phyloP scores from a whole-genome alignment of 2,797 vertebrate genomes.

The Phaenicophaeus curvirostris region DNA sequence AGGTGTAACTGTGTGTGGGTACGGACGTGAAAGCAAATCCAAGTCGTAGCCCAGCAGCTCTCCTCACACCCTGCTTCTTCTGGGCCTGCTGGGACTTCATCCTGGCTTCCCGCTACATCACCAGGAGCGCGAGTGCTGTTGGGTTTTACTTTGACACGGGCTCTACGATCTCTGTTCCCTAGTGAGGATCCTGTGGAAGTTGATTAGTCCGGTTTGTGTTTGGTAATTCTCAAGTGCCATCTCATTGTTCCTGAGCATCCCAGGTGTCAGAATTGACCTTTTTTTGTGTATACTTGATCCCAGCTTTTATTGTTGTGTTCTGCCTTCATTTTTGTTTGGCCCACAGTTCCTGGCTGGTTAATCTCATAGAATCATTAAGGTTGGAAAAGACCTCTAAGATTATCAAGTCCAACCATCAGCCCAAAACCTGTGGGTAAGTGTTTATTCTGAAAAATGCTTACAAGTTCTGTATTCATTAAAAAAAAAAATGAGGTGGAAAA shows the following conservation, averaged over 20 bases:
- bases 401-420: too few relatives aligned
- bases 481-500: background rate
- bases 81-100: background rate
- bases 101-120: rapidly evolving
- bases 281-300: background rate
- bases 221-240: background rate
- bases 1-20: background rate
- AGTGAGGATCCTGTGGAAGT: background rate
- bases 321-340: background rate
- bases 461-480: background rate
- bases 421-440: background rate
- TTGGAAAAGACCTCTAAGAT: too few relatives aligned
- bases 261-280: background rate
- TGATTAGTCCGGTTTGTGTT: background rate
- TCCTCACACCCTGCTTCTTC: background rate
- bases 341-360: background rate
- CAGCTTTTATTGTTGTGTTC: background rate
- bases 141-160: background rate
- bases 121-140: rapidly evolving
- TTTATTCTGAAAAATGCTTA: background rate
- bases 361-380: background rate
- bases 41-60: too few relatives aligned
- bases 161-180: background rate
- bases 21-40: background rate
- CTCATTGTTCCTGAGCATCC: background rate